Evolutionary conservation across 2,113 vertebrate species (phyloP).

Genomic region (Mesocricetus auratus): DNA sequence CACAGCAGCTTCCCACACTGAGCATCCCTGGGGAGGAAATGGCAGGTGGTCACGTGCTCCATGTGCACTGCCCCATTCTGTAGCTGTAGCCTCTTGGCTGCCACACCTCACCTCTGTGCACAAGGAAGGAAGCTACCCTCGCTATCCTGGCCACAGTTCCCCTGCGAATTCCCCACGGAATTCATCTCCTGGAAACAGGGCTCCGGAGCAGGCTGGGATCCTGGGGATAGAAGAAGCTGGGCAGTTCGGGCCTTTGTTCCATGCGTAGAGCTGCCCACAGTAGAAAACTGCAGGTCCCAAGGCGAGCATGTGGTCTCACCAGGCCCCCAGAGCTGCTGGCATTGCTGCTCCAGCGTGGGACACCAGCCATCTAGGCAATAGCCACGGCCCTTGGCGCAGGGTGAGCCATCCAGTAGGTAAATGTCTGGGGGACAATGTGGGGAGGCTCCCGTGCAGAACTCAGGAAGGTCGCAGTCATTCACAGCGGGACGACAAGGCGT

Average conservation of each 20-base stretch:
- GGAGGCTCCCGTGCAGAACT: conserved; percentile 94
- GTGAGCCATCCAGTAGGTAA: conserved; percentile 93
- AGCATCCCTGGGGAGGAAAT: conserved; percentile 89
- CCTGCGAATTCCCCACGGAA: conserved; percentile 92
- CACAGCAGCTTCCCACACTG: conserved; percentile 97
- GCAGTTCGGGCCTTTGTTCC: background rate
- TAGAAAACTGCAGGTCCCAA: background rate
- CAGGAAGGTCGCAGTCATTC: conserved; percentile 94
- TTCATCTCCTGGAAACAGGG: conserved; percentile 95
- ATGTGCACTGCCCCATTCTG: background rate
- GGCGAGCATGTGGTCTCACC: conserved; percentile 82
- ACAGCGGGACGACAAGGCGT: conserved; percentile 91
- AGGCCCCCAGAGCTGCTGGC: conserved; percentile 95
- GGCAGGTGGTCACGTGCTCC: background rate
- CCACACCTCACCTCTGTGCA: conserved; percentile 87
- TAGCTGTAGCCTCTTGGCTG: accelerated
- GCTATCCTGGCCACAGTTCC: conserved; percentile 94
- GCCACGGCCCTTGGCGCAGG: conserved; percentile 86
- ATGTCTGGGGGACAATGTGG: conserved; percentile 94
- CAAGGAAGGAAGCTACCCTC: conserved; percentile 92
- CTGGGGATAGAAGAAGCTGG: conserved; percentile 81
- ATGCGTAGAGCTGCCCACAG: too few relatives aligned
- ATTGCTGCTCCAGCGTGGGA: conserved; percentile 95
- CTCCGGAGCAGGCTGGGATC: conserved; percentile 92
- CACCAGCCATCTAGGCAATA: conserved; percentile 92